Evolutionary conservation across 2,797 vertebrate species (phyloP).

Genomic region (Pseudochirops cupreus): DNA sequence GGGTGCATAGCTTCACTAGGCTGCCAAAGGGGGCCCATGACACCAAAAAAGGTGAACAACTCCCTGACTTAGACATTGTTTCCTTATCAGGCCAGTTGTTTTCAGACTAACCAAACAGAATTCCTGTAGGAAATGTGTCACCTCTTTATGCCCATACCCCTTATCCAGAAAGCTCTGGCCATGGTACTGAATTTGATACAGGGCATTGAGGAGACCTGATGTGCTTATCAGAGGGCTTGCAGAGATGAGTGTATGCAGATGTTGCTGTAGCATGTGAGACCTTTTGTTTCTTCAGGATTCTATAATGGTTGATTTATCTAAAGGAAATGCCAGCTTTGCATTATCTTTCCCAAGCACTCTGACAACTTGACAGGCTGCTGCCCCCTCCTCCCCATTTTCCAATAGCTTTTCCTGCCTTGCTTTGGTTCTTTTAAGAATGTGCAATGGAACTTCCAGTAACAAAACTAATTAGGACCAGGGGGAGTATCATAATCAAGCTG

Average conservation of each 20-base stretch:
- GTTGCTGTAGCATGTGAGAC: background rate
- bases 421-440: background rate
- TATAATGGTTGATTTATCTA: conserved; percentile 13
- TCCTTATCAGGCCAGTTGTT: background rate
- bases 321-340: background rate
- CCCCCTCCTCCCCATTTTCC: background rate
- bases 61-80: background rate
- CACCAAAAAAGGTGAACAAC: background rate
- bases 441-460: conserved; percentile 28
- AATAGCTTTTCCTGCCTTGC: background rate
- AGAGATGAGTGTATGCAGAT: background rate
- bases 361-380: background rate
- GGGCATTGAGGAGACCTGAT: background rate
- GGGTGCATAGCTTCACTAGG: background rate
- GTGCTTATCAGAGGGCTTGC: background rate
- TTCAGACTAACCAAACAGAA: background rate
- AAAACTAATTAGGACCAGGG: conserved; percentile 40
- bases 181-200: background rate
- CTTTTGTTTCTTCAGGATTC: conserved; percentile 7
- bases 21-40: background rate
- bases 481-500: background rate
- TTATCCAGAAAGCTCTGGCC: background rate
- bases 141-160: background rate
- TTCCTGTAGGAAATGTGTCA: background rate
- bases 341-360: background rate